Percentiles rank a stretch among this genome's conserved stretches.
Conservation (phyloP, 37 sponge, comb jelly and placozoan genomes). For the Mnemiopsis leidyi region DNA sequence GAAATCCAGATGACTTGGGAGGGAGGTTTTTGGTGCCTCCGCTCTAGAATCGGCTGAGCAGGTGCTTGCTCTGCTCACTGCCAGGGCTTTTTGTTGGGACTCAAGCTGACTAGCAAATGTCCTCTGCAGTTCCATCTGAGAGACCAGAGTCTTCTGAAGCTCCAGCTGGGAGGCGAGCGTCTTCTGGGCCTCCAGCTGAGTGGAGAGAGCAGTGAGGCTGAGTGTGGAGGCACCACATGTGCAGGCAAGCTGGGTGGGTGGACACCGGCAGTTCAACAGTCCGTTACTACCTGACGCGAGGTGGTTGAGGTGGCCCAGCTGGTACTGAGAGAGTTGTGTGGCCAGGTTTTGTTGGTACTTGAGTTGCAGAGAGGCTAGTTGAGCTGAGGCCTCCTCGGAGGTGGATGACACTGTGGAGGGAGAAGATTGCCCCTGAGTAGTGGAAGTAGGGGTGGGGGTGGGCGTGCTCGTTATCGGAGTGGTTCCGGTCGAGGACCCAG, state of each 20-base stretch:
- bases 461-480: neutral
- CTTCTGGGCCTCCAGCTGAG: constrained; percentile 55
- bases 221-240: constrained; percentile 20
- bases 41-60: neutral
- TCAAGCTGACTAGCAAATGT: constrained; percentile 47
- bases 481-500: neutral
- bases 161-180: constrained; percentile 34
- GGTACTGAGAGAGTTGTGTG: constrained; percentile 40
- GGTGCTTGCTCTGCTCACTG: neutral
- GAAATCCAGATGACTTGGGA: neutral
- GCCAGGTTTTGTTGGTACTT: constrained; percentile 59
- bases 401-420: neutral
- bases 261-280: constrained; percentile 31
- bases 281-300: neutral
- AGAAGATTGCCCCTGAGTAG: neutral
- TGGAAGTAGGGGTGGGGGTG: neutral
- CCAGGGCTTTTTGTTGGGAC: neutral
- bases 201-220: neutral
- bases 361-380: constrained; percentile 33
- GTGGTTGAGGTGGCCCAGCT: neutral
- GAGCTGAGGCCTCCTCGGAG: neutral
- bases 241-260: constrained; percentile 18
- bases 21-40: neutral
- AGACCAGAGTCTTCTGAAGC: constrained; percentile 41
- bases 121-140: constrained; percentile 41